Evolutionary conservation across 2,113 vertebrate genomes (phyloP).

Genomic region (Thamnaconus septentrionalis): DNA sequence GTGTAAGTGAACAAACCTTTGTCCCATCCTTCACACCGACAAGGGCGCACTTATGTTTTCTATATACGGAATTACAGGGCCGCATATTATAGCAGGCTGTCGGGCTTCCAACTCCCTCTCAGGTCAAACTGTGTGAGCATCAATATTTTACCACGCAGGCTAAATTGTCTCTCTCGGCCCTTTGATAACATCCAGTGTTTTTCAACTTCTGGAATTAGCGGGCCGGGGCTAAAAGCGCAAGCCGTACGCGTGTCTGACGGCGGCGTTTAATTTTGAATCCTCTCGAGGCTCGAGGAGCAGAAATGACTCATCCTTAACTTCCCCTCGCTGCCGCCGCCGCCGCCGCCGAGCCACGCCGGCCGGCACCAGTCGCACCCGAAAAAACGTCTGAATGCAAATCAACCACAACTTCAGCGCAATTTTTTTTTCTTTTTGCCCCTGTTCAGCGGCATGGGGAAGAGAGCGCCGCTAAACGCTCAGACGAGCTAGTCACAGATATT

Average conservation of each 20-base stretch:
- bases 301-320: constrained; percentile 86
- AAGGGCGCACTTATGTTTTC: no score
- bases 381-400: constrained; percentile 92
- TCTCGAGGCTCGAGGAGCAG: constrained; percentile 64
- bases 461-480: constrained; percentile 99
- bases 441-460: constrained; percentile 83
- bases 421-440: constrained; percentile 82
- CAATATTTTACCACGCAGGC: constrained; percentile 15
- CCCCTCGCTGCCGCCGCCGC: neutral
- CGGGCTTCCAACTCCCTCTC: neutral
- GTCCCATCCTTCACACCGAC: no score
- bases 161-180: neutral
- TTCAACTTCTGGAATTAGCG: constrained; percentile 18
- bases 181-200: no score
- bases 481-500: constrained; percentile 99
- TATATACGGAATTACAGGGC: no score
- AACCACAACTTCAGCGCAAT: constrained; percentile 74
- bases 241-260: constrained; percentile 53
- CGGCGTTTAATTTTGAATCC: constrained; percentile 62
- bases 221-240: constrained; percentile 29
- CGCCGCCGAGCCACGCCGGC: constrained; percentile 79
- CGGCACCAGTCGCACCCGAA: constrained; percentile 86
- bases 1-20: no score
- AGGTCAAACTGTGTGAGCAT: neutral
- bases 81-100: no score